Evolutionary conservation across 2,113 vertebrate genomes (phyloP).

Genomic region (Pseudolaguvia tuberculata): DNA sequence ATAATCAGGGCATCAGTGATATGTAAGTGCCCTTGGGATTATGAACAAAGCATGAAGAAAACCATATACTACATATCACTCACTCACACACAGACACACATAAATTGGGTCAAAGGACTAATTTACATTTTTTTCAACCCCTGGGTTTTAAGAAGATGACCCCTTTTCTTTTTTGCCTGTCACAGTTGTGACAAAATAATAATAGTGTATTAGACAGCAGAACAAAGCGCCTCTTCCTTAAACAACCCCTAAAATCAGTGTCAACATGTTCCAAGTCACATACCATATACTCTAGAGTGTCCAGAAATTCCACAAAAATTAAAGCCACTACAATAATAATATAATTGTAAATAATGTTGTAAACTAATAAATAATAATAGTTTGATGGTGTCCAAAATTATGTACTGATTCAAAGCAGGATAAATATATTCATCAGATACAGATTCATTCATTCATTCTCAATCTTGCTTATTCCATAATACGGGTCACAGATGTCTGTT

Average conservation of each 20-base stretch:
- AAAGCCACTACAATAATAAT: neutral
- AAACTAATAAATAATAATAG: neutral
- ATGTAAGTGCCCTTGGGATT: neutral
- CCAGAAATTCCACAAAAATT: neutral
- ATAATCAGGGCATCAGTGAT: neutral
- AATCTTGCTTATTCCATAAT: too few relatives aligned
- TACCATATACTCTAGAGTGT: neutral
- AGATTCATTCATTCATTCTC: too few relatives aligned
- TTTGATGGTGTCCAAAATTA: neutral
- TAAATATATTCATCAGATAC: too few relatives aligned
- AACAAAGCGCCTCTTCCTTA: conserved; percentile 14
- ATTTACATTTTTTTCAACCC: conserved; percentile 40
- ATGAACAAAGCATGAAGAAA: conserved; percentile 6
- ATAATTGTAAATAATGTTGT: neutral
- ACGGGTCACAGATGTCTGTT: too few relatives aligned
- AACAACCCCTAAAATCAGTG: neutral
- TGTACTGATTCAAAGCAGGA: too few relatives aligned
- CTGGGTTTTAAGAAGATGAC: conserved; percentile 25
- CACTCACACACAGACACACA: conserved; percentile 5
- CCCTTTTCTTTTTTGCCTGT: conserved; percentile 16
- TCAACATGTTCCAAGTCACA: neutral
- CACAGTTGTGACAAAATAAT: conserved; percentile 27
- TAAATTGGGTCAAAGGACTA: conserved; percentile 20
- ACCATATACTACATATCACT: neutral
- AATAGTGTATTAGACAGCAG: conserved; percentile 13